Evolutionary conservation across 2,113 vertebrate genomes (phyloP), one percentile per base, ranked within the genome.

Genomic region (Plectropomus leopardus): DNA sequence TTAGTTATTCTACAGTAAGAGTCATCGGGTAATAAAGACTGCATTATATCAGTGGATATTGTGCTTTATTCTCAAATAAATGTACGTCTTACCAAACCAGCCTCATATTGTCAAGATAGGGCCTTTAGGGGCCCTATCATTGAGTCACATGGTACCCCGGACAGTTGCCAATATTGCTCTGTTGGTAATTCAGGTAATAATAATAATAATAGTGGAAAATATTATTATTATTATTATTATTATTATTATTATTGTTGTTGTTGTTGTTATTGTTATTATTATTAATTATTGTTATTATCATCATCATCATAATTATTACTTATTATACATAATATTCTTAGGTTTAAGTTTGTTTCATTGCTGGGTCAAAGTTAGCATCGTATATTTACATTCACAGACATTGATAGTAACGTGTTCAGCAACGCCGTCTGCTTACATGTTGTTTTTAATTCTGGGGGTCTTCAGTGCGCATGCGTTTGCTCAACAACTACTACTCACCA

Each of bases 401-500:
- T 13, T 24, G 5, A 48, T 21, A 21, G 55, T 21, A 42, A n/a
- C 57, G n/a, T n/a, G 48, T 28, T 67, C 69, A 28, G 30, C 59
- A 59, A 47, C 47, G 59, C 63, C 53, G 60, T 45, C 64, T 50
- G 85, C 67, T 76, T 71, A 36, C 73, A 82, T 89, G 45, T 90
- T 92, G 88, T 92, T 90, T 89, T 89, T 68, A 79, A 91, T 63
- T 50, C 47, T 58, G 30, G 10, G 24, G 23, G 9, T 44, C 4
- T n/a, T 76, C 74, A 93, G 23, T 94, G 95, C 96, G 96, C 96
- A 93, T 97, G 96, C 96, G 96, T 85, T 9, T 2, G 13, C 16
- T 45, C 66, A 68, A 34, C 80, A 85, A 69, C 81, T 67, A 86
- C 83, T 85, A 86, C 87, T 85, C 78, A 68, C 67, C 47, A 16